These are phyloP conservation scores for Synergus gifuensis DNA, from an alignment of 2,888 invertebrate species.

Conservation along the genomic window DNA sequence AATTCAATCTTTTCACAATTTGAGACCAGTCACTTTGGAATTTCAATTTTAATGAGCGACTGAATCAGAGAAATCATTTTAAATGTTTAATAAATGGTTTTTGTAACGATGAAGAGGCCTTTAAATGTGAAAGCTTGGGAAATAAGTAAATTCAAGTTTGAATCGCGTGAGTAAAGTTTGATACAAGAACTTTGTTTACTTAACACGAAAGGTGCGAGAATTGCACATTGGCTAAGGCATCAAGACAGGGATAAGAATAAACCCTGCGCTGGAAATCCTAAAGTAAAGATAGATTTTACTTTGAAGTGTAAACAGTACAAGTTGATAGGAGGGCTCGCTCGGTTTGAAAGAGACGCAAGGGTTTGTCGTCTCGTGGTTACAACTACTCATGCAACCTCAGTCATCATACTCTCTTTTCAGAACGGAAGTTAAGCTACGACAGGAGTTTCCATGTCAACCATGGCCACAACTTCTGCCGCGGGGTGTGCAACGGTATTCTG, in stretches of 20 bases:
- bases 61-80: too few relatives aligned
- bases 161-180: not conserved
- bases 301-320: slow-evolving; percentile 7
- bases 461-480: slow-evolving; percentile 62
- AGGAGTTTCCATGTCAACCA: slow-evolving; percentile 62
- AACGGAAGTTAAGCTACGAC: slow-evolving; percentile 56
- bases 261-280: slow-evolving; percentile 13
- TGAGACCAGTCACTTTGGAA: not conserved
- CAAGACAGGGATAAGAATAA: slow-evolving; percentile 31
- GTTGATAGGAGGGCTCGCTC: not conserved
- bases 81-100: too few relatives aligned
- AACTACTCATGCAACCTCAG: slow-evolving; percentile 29
- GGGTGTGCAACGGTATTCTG: slow-evolving; percentile 64
- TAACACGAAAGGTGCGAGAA: not conserved
- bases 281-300: slow-evolving; percentile 31
- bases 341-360: not conserved
- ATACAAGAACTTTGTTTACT: slow-evolving; percentile 5
- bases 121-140: too few relatives aligned
- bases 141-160: not conserved
- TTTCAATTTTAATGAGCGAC: not conserved
- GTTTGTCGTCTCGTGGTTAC: slow-evolving; percentile 2
- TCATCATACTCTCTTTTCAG: slow-evolving; percentile 34
- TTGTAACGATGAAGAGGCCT: too few relatives aligned
- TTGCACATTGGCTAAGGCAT: not conserved
- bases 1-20: not conserved